These are phyloP conservation scores for Oplegnathus fasciatus DNA, from an alignment of 2,113 vertebrate species.

Conservation along the genomic window DNA sequence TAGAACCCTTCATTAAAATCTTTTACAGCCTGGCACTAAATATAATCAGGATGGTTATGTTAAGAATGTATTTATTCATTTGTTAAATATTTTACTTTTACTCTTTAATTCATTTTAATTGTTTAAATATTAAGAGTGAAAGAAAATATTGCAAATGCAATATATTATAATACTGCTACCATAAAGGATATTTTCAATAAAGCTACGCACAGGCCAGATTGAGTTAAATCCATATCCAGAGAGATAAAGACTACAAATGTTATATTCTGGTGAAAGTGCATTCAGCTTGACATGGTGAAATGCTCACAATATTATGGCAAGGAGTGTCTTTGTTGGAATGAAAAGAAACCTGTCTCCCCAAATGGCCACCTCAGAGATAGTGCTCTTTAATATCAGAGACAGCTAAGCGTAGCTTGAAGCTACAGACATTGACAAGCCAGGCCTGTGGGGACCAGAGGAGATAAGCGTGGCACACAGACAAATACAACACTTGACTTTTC, in stretches of 20 bases:
- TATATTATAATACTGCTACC: not conserved
- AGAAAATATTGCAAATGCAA: not conserved
- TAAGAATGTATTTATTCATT: not conserved
- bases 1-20: slow-evolving; percentile 37
- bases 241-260: slow-evolving; percentile 39
- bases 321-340: slow-evolving; percentile 81
- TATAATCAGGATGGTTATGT: slow-evolving; percentile 13
- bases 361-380: slow-evolving; percentile 84
- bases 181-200: not conserved
- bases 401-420: slow-evolving; percentile 84
- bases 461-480: slow-evolving; percentile 86
- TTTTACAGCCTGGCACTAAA: not conserved
- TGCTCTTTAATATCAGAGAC: slow-evolving; percentile 88
- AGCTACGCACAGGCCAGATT: slow-evolving; percentile 4
- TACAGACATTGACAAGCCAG: slow-evolving; percentile 88
- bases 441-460: slow-evolving; percentile 87
- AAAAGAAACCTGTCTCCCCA: slow-evolving; percentile 80
- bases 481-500: slow-evolving; percentile 89
- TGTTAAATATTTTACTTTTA: not conserved
- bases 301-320: slow-evolving; percentile 66
- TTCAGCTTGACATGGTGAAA: slow-evolving; percentile 51
- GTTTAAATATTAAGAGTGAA: not conserved
- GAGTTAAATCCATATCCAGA: slow-evolving; percentile 36
- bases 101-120: not conserved
- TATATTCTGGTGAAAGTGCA: slow-evolving; percentile 36